phyloP scores from a whole-genome alignment of 2,888 invertebrate genomes.

The Drosophila kambysellisi region DNA sequence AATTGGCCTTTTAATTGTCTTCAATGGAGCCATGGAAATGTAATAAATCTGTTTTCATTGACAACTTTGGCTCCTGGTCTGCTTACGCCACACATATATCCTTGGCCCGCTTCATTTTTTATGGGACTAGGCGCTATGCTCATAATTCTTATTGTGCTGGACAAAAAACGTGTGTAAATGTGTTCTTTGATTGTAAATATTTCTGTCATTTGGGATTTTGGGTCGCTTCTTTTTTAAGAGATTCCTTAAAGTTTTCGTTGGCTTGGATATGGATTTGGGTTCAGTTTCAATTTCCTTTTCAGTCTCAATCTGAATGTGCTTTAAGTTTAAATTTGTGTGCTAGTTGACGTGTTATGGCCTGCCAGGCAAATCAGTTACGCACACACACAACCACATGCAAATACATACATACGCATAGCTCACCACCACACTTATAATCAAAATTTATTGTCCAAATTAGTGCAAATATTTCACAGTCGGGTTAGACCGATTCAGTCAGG shows the following conservation, averaged over 20 bases:
- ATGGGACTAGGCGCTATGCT: slow-evolving; percentile 8
- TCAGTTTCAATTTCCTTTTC: background rate
- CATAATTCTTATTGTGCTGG: slow-evolving; percentile 37
- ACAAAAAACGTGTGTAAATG: slow-evolving; percentile 56
- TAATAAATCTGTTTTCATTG: slow-evolving; percentile 65
- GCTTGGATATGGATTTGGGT: slow-evolving; percentile 10
- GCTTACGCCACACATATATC: slow-evolving; percentile 1
- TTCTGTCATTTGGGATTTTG: slow-evolving; percentile 1
- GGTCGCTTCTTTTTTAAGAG: slow-evolving; percentile 1
- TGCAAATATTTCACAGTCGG: slow-evolving; percentile 70
- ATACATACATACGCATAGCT: slow-evolving; percentile 3
- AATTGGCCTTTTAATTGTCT: slow-evolving; percentile 68
- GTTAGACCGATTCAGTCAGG: slow-evolving; percentile 20
- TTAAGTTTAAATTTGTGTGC: slow-evolving; percentile 43
- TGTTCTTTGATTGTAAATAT: slow-evolving; percentile 56
- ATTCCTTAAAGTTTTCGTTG: slow-evolving; percentile 6
- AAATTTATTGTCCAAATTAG: slow-evolving; percentile 76
- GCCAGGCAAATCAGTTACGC: slow-evolving; percentile 44
- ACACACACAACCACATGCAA: slow-evolving; percentile 1
- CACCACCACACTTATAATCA: slow-evolving; percentile 66
- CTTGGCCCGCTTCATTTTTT: background rate
- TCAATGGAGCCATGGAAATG: slow-evolving; percentile 42
- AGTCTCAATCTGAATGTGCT: slow-evolving; percentile 3
- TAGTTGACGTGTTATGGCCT: slow-evolving; percentile 44
- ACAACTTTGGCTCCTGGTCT: slow-evolving; percentile 25